Evolutionary conservation across 2,113 vertebrate species (phyloP).

Genomic region (Gyps fulvus): DNA sequence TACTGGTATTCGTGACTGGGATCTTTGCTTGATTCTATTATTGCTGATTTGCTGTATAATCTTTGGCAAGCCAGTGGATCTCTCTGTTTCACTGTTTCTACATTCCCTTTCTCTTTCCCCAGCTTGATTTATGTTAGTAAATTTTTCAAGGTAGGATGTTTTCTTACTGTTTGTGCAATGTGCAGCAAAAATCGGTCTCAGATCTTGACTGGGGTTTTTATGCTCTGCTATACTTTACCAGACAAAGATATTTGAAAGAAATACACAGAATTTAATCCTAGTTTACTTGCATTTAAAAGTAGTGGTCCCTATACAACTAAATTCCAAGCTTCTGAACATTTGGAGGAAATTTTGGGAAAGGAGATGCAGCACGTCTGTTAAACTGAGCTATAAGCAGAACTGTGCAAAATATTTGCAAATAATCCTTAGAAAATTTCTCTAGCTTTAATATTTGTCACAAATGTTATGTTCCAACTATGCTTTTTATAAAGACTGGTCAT

Average conservation of each 20-base stretch:
- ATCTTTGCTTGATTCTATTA: background rate
- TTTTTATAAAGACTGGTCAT: background rate
- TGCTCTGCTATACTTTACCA: background rate
- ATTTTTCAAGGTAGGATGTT: too few species aligned
- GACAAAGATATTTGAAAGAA: background rate
- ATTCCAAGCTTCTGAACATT: background rate
- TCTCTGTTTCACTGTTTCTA: background rate
- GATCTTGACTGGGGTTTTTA: background rate
- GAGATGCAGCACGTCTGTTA: background rate
- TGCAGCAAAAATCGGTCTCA: background rate
- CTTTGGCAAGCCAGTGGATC: background rate
- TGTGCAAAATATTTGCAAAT: background rate
- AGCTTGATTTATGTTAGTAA: background rate
- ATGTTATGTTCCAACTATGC: accelerated
- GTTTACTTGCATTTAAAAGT: background rate
- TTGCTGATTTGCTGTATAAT: too few species aligned
- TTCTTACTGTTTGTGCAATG: background rate
- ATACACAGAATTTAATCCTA: background rate
- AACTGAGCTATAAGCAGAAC: background rate
- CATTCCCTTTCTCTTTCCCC: background rate
- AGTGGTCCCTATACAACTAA: background rate
- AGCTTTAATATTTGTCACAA: background rate
- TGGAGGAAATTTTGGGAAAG: background rate
- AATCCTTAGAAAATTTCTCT: background rate
- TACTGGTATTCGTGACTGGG: background rate